Conservation (phyloP, 2,113 vertebrate species). For the Boulengeromyrus knoepffleri region DNA sequence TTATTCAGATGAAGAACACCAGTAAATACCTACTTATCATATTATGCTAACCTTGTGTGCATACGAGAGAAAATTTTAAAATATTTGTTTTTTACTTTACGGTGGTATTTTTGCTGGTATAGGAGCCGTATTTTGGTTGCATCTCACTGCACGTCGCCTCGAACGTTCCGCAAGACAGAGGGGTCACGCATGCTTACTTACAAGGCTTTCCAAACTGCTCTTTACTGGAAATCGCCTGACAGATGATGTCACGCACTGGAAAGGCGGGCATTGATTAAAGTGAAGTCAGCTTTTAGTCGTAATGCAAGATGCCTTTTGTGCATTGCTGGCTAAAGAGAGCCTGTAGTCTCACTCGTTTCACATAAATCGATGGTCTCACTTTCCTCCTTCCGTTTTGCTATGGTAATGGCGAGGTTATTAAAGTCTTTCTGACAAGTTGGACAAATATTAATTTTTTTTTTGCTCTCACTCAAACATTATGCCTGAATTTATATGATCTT, state of each 20-base stretch:
- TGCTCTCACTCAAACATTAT: neutral
- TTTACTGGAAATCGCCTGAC: slow-evolving; percentile 23
- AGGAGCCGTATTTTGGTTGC: neutral
- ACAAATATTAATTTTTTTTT: neutral
- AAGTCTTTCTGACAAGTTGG: slow-evolving; percentile 2
- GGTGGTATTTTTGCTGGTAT: neutral
- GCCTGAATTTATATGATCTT: neutral
- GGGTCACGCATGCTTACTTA: neutral
- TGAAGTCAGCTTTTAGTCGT: slow-evolving; percentile 32
- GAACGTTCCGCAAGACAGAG: neutral
- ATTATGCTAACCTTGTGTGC: neutral
- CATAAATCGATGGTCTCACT: slow-evolving; percentile 21
- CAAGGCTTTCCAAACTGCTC: slow-evolving; percentile 7
- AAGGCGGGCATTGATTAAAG: slow-evolving; percentile 21
- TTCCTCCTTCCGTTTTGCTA: slow-evolving; percentile 14
- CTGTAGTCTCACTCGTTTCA: neutral
- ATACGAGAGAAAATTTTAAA: neutral
- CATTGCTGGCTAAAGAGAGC: slow-evolving; percentile 7
- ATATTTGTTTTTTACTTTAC: neutral
- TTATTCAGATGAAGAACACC: neutral
- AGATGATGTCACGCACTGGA: slow-evolving; percentile 26
- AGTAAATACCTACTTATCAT: neutral
- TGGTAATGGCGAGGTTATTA: slow-evolving; percentile 17
- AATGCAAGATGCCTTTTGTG: slow-evolving; percentile 28
- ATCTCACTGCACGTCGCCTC: neutral